These are phyloP conservation scores for Drosophila melanogaster DNA, from an alignment of 1,140 invertebrate species.

Conservation along the genomic window Release_6_plus_ISO1_MT NT_033779.5:4706501-4707000, in stretches of 20 bases:
- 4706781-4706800: too few relatives aligned
- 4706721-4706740: neutral
- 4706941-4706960: conserved; percentile 30
- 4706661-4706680: conserved; percentile 78
- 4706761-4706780: too few relatives aligned
- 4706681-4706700: conserved; percentile 59
- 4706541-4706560: conserved; percentile 60
- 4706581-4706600: conserved; percentile 26
- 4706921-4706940: conserved; percentile 43
- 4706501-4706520: conserved; percentile 38
- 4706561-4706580: conserved; percentile 10
- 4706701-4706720: conserved; percentile 15
- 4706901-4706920: conserved; percentile 26
- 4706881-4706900: neutral
- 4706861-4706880: too few relatives aligned
- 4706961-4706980: conserved; percentile 52
- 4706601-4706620: conserved; percentile 82
- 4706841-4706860: too few relatives aligned
- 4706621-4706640: conserved; percentile 84
- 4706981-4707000: conserved; percentile 10
- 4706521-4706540: conserved; percentile 37
- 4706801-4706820: too few relatives aligned
- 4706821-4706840: too few relatives aligned
- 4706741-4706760: neutral
- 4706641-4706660: conserved; percentile 82